A percentile compares a stretch with the other conserved stretches of the same genome.
Evolutionary conservation across 2,113 vertebrate genomes (phyloP).

Genomic region (Garra rufa): DNA sequence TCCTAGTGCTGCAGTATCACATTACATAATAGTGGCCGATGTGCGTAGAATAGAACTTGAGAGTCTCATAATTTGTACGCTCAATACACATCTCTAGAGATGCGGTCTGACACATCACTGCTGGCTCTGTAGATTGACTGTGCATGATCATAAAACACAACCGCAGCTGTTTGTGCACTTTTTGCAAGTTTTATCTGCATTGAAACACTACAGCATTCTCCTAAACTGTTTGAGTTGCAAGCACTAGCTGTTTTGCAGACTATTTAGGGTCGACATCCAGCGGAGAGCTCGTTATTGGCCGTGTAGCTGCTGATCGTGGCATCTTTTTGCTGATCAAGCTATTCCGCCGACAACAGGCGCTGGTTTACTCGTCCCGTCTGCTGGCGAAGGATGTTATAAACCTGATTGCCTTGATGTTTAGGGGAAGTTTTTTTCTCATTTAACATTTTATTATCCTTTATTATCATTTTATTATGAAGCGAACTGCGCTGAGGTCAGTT

Average conservation of each 20-base stretch:
- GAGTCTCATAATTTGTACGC: conserved; percentile 11
- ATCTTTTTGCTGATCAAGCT: conserved; percentile 55
- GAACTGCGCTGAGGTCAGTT: conserved; percentile 42
- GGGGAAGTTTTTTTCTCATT: not conserved
- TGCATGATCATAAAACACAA: not conserved
- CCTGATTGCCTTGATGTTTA: not conserved
- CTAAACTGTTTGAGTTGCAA: not conserved
- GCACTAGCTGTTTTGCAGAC: not conserved
- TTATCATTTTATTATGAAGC: not conserved
- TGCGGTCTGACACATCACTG: not conserved
- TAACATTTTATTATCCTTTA: not conserved
- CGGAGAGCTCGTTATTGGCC: not conserved
- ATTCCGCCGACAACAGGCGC: conserved; percentile 19
- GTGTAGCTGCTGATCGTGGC: conserved; percentile 6
- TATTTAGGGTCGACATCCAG: not conserved
- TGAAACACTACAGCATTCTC: not conserved
- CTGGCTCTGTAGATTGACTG: not conserved
- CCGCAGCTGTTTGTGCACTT: not conserved
- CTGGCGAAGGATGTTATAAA: not conserved
- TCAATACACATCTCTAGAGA: not conserved
- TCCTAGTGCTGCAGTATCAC: conserved; percentile 57
- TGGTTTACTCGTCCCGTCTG: not conserved
- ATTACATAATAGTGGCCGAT: conserved; percentile 60
- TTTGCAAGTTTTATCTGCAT: not conserved
- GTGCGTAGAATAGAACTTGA: conserved; percentile 48